Evolutionary conservation across 2,113 vertebrate species (phyloP).

Genomic region (Atractosteus spatula): DNA sequence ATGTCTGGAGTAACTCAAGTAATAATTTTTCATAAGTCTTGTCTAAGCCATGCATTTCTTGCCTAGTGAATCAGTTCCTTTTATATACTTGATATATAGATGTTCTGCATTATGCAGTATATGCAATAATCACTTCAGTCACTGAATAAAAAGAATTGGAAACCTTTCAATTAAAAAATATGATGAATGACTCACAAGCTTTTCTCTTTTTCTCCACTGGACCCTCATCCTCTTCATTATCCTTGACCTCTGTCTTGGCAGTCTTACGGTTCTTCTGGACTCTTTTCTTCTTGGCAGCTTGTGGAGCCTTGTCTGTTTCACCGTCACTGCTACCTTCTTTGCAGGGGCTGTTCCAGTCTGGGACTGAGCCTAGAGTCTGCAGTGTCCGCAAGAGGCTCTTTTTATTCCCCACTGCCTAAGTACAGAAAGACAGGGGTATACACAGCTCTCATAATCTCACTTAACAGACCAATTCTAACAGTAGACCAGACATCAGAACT

Average conservation of each 20-base stretch:
- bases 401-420: slow-evolving; percentile 45
- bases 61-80: too few species aligned
- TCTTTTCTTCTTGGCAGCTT: slow-evolving; percentile 42
- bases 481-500: neutral
- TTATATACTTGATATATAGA: too few species aligned
- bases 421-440: neutral
- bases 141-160: neutral
- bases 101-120: neutral
- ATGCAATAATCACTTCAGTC: neutral
- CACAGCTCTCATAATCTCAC: neutral
- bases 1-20: too few species aligned
- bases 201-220: neutral
- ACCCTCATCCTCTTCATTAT: slow-evolving; percentile 25
- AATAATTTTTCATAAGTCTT: too few species aligned
- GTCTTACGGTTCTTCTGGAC: slow-evolving; percentile 45
- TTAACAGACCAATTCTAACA: neutral
- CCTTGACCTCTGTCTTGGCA: slow-evolving; percentile 11
- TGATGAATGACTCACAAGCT: neutral
- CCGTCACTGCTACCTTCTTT: slow-evolving; percentile 38
- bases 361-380: slow-evolving; percentile 57
- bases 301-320: slow-evolving; percentile 32
- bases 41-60: too few species aligned
- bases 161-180: neutral
- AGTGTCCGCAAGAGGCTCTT: slow-evolving; percentile 65
- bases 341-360: slow-evolving; percentile 46